Percentiles rank a stretch among this genome's conserved stretches.
Evolutionary conservation across 2,888 invertebrate genomes (phyloP).

Genomic region (Epicampocera succincta): DNA sequence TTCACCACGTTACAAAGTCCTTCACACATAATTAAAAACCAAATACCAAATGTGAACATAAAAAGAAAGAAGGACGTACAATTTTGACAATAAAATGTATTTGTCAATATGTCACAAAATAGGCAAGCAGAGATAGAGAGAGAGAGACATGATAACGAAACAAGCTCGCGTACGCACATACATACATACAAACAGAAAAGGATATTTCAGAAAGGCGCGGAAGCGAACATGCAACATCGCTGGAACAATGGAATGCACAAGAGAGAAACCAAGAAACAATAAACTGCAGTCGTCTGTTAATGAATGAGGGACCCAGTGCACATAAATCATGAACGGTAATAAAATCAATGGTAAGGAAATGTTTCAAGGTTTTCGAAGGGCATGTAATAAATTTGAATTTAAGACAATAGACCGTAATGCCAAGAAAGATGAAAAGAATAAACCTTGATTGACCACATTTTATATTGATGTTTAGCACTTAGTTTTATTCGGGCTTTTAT

Average conservation of each 20-base stretch:
- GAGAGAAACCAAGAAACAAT: slow-evolving; percentile 49
- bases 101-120: slow-evolving; percentile 77
- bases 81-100: slow-evolving; percentile 76
- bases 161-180: not conserved
- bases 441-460: slow-evolving; percentile 78
- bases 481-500: slow-evolving; percentile 27
- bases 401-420: slow-evolving; percentile 17
- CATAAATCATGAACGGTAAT: slow-evolving; percentile 75
- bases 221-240: slow-evolving; percentile 49
- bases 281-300: slow-evolving; percentile 67
- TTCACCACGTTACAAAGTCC: slow-evolving; percentile 66
- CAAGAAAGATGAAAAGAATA: slow-evolving; percentile 49
- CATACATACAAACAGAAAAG: slow-evolving; percentile 2
- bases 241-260: slow-evolving; percentile 53
- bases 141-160: too few relatives aligned
- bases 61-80: slow-evolving; percentile 69
- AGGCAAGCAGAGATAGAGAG: slow-evolving; percentile 23
- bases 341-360: slow-evolving; percentile 43
- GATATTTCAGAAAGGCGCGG: slow-evolving; percentile 43
- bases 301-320: slow-evolving; percentile 71
- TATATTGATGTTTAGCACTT: slow-evolving; percentile 64
- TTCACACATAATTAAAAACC: slow-evolving; percentile 69
- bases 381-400: slow-evolving; percentile 35
- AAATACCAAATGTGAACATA: slow-evolving; percentile 34
- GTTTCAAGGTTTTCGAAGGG: slow-evolving; percentile 57